A percentile compares a stretch with the other conserved stretches of the same genome.
These are phyloP conservation scores for Rhizoglyphus robini DNA, from an alignment of 1,140 invertebrate genomes.

Conservation along the genomic window DNA sequence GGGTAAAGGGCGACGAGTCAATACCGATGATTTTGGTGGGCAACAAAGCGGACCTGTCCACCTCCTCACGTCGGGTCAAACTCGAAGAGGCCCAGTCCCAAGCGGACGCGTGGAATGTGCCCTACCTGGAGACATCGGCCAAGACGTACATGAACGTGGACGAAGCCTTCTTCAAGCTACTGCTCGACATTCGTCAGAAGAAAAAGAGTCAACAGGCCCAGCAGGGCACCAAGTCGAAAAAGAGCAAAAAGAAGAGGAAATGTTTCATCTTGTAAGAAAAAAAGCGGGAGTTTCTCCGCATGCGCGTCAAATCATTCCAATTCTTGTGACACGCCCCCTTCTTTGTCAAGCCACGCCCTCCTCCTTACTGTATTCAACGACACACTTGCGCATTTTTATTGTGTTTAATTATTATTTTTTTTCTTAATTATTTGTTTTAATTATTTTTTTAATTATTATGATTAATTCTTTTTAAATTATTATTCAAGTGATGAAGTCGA, in stretches of 20 bases:
- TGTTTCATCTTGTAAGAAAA: background rate
- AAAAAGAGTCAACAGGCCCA: constrained; percentile 34
- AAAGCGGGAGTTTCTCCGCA: too few relatives aligned
- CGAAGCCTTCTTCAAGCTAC: constrained; percentile 41
- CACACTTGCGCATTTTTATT: too few relatives aligned
- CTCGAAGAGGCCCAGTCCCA: constrained; percentile 20
- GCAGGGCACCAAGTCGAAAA: background rate
- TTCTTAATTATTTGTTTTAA: too few relatives aligned
- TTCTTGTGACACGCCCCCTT: too few relatives aligned
- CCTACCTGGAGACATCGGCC: constrained; percentile 27
- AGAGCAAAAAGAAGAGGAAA: constrained; percentile 15
- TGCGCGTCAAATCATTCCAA: too few relatives aligned
- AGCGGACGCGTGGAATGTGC: constrained; percentile 20
- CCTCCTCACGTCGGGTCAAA: constrained; percentile 32
- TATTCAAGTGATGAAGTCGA: too few relatives aligned
- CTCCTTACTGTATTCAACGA: too few relatives aligned
- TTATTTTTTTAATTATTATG: too few relatives aligned
- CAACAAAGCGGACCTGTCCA: constrained; percentile 36
- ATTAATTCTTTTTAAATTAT: too few relatives aligned
- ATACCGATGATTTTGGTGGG: constrained; percentile 36
- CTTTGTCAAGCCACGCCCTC: too few relatives aligned
- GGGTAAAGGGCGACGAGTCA: constrained; percentile 32
- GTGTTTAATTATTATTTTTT: too few relatives aligned
- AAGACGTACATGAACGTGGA: constrained; percentile 27
- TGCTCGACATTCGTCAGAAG: constrained; percentile 37